Conservation (phyloP, 64 coral and sea anemone genomes). For the Stichodactyla mertensii region DNA sequence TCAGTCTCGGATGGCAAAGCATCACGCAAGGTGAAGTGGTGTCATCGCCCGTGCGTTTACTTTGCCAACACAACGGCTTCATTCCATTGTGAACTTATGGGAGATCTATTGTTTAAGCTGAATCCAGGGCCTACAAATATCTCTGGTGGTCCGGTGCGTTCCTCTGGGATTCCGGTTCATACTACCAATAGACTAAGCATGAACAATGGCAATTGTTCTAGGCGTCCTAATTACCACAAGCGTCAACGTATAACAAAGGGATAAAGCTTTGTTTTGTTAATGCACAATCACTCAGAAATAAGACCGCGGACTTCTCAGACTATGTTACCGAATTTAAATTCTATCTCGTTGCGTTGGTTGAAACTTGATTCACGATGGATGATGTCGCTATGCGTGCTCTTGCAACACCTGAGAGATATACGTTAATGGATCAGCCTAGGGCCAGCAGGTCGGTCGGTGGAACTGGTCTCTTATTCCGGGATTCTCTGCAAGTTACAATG, state of each 20-base stretch:
- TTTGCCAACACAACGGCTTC: no score
- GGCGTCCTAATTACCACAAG: background rate
- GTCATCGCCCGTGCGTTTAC: no score
- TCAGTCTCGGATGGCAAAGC: no score
- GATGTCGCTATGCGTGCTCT: conserved; percentile 1
- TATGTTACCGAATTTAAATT: conserved; percentile 3
- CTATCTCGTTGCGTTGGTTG: background rate
- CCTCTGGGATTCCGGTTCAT: no score
- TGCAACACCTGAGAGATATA: background rate
- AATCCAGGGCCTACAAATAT: no score
- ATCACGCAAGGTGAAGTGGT: no score
- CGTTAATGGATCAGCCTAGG: background rate
- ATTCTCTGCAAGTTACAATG: background rate
- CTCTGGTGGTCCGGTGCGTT: no score
- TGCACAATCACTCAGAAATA: background rate
- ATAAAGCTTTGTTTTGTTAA: background rate
- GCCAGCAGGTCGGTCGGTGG: background rate
- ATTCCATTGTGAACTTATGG: no score
- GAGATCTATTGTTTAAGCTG: no score
- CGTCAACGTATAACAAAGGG: background rate
- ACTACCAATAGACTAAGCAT: background rate
- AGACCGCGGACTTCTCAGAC: background rate
- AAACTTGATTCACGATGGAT: background rate
- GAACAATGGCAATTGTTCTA: background rate
- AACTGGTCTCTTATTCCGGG: background rate